These are phyloP conservation scores for Scaptodrosophila latifasciaeformis DNA, from an alignment of 2,888 invertebrate genomes.

Conservation along the genomic window DNA sequence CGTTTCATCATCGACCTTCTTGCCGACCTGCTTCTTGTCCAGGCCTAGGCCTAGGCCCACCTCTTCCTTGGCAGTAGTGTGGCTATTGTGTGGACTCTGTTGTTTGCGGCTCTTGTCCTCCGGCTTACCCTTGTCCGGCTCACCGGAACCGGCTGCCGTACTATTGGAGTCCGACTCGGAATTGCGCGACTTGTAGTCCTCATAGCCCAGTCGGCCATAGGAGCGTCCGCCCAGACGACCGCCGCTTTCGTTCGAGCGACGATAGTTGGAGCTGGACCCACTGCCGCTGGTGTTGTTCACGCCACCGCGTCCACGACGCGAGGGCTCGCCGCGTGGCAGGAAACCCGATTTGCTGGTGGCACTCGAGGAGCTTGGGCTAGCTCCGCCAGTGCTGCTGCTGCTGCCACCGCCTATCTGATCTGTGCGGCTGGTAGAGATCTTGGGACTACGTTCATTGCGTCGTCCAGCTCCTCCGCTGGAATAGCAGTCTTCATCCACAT, in stretches of 20 bases:
- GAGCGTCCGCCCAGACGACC: slow-evolving; percentile 40
- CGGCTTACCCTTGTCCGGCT: slow-evolving; percentile 81
- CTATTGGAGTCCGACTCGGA: slow-evolving; percentile 65
- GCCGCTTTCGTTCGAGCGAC: slow-evolving; percentile 73
- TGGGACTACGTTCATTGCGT: slow-evolving; percentile 77
- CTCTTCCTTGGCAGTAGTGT: too few relatives aligned
- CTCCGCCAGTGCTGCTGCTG: slow-evolving; percentile 13
- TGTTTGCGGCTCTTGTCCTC: slow-evolving; percentile 53
- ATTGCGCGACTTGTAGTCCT: slow-evolving; percentile 63
- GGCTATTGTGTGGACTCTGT: slow-evolving; percentile 51
- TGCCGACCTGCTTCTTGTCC: too few relatives aligned
- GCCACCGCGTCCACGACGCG: slow-evolving; percentile 84
- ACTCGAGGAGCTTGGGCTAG: slow-evolving; percentile 19
- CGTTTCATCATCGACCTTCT: too few relatives aligned
- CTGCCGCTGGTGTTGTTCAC: slow-evolving; percentile 76
- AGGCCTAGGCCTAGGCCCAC: too few relatives aligned
- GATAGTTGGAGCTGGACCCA: slow-evolving; percentile 68
- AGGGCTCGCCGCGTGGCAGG: slow-evolving; percentile 91
- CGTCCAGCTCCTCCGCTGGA: slow-evolving; percentile 75
- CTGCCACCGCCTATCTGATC: slow-evolving; percentile 10
- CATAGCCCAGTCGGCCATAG: slow-evolving; percentile 64
- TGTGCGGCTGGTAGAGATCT: slow-evolving; percentile 33
- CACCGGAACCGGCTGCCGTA: slow-evolving; percentile 40
- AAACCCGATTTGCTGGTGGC: slow-evolving; percentile 80
- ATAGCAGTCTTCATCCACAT: slow-evolving; percentile 82